Conservation (phyloP, 2,113 vertebrate species). For the Cyanoliseus patagonus region DNA sequence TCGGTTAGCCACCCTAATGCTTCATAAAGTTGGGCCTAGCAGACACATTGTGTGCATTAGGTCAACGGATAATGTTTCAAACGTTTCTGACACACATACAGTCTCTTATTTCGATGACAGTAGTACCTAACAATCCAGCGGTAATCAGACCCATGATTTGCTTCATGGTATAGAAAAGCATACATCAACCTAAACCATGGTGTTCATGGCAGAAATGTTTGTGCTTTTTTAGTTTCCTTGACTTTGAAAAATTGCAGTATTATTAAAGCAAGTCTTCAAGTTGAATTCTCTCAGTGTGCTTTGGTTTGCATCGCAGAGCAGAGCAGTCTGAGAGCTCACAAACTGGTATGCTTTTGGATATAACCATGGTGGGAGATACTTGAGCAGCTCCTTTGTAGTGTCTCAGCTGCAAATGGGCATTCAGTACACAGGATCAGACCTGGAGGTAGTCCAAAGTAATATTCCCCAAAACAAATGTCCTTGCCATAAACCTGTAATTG, state of each 20-base stretch:
- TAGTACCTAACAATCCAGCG: fast-evolving
- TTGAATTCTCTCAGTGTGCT: background rate
- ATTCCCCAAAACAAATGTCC: background rate
- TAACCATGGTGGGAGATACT: background rate
- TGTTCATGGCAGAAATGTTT: background rate
- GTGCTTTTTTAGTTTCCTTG: background rate
- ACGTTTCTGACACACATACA: fast-evolving
- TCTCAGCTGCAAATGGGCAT: background rate
- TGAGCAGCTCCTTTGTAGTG: background rate
- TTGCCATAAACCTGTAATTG: background rate
- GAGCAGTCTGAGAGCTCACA: background rate
- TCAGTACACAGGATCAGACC: fast-evolving
- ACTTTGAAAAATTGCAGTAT: background rate
- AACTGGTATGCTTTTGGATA: background rate
- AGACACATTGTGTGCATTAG: fast-evolving
- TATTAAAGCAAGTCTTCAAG: background rate
- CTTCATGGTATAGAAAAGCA: background rate
- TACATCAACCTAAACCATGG: fast-evolving
- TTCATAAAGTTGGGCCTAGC: fast-evolving
- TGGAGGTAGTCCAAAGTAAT: background rate
- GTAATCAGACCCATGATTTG: fast-evolving
- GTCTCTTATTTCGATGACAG: fast-evolving
- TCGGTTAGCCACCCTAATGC: fast-evolving
- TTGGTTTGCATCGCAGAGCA: background rate
- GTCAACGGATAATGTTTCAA: fast-evolving